Evolutionary conservation across 2,113 vertebrate species (phyloP), one percentile per base, ranked within the genome.

Genomic region (Chaetodon trifascialis): DNA sequence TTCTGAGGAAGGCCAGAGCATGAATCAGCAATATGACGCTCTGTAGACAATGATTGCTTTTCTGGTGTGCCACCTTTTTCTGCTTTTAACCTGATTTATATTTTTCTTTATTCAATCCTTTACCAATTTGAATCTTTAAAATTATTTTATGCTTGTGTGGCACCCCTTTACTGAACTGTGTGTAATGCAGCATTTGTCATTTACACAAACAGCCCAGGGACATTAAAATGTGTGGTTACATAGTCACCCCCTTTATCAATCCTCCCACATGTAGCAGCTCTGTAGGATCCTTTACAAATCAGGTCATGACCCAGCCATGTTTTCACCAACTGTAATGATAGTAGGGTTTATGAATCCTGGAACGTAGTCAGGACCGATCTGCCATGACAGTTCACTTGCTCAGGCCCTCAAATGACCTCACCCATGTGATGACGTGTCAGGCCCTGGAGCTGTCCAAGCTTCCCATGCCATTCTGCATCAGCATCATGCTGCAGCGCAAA

Each of bases 351-450:
- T 52, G 47, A 73, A 49, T 51, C 25, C 44, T 49, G 30, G 19
- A 73, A 47, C 36, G 42, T 36, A 25, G 19, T 34, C 17, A 9
- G 5, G 55, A 60, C 42, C 4, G 4, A 95, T 91, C 87, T 76
- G 73, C 81, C 85, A 77, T 92, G 94, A 93, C 92, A 94, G 86
- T 83, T 86, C 93, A 94, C 93, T 91, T 90, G 76, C 93, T 89
- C 92, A 52, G 72, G 71, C 34, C 73, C 70, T 79, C 75, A 89
- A 88, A 92, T 94, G 90, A 89, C 87, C 92, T 86, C 14, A 36
- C 44, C 56, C 62, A 62, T 80, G 73, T 94, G 91, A 94, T 91
- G 89, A 89, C 90, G 91, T 92, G 83, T 91, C 84, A 82, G 85
- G 69, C 92, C 79, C 75, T 69, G 85, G 89, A 91, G 86, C 56